phyloP scores from a whole-genome alignment of 2,797 vertebrate genomes.

The Delichon dasypus region DNA sequence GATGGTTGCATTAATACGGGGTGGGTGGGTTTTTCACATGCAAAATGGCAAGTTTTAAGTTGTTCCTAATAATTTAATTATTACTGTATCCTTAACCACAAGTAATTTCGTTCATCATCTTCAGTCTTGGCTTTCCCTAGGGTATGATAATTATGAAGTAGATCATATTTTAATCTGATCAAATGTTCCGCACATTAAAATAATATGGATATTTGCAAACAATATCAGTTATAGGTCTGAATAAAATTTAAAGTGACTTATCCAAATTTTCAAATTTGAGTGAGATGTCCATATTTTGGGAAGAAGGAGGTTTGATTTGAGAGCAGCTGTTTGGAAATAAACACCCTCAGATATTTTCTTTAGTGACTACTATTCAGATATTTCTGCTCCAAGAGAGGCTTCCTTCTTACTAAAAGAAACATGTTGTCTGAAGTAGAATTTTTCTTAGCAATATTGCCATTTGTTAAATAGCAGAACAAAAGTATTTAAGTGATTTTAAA shows the following conservation, averaged over 20 bases:
- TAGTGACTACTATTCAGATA: not conserved
- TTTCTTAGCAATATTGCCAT: not conserved
- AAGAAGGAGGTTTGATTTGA: not conserved
- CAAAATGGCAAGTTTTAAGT: not conserved
- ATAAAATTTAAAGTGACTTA: not conserved
- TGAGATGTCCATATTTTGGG: not conserved
- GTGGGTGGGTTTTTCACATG: not conserved
- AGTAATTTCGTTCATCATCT: not conserved
- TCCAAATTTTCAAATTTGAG: not conserved
- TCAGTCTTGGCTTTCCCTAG: not conserved
- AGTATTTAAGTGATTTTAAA: slow-evolving; percentile 23
- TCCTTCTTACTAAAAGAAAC: not conserved
- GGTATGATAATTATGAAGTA: not conserved
- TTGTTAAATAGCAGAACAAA: slow-evolving; percentile 1
- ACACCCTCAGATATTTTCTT: not conserved
- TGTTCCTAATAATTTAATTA: not conserved
- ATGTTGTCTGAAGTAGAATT: not conserved
- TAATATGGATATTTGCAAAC: not conserved
- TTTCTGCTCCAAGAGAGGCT: not conserved
- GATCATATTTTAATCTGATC: not conserved
- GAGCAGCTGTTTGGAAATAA: slow-evolving; percentile 8
- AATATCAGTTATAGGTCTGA: not conserved
- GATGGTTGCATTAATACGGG: not conserved
- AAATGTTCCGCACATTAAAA: not conserved
- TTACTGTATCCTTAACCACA: not conserved